Conservation (phyloP, 2,113 vertebrate species). For the Piaya cayana region DNA sequence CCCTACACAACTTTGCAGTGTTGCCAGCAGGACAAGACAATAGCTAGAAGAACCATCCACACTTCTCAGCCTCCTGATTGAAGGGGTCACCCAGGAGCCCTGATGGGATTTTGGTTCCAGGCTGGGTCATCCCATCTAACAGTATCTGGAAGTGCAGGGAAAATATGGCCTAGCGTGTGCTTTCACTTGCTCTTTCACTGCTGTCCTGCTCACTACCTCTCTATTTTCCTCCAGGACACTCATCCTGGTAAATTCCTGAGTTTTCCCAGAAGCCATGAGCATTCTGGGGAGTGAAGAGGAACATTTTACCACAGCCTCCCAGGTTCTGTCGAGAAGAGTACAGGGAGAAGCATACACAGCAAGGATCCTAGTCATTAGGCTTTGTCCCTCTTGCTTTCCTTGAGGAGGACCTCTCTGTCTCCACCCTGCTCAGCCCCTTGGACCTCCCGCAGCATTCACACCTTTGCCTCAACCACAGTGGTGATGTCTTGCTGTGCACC, state of each 20-base stretch:
- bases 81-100: not conserved
- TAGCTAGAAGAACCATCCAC: not conserved
- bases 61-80: not conserved
- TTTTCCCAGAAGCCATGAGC: not conserved
- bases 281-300: not conserved
- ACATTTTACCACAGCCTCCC: not conserved
- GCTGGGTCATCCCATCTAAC: not conserved
- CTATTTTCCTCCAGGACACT: not conserved
- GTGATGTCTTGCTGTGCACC: not conserved
- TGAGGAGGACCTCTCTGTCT: not conserved
- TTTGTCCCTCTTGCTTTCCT: not conserved
- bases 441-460: not conserved
- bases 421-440: not conserved
- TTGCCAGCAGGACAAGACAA: not conserved
- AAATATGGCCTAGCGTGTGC: not conserved
- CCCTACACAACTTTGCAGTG: not conserved
- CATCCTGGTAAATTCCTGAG: not conserved
- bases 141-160: fast-evolving
- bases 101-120: not conserved
- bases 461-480: not conserved
- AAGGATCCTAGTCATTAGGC: not conserved
- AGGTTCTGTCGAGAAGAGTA: not conserved
- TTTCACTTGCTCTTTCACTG: not conserved
- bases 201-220: not conserved
- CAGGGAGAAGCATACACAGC: not conserved